Base-by-base conservation (phyloP, 2,888 invertebrate genomes). In the Drosophila flavopinicola region DNA sequence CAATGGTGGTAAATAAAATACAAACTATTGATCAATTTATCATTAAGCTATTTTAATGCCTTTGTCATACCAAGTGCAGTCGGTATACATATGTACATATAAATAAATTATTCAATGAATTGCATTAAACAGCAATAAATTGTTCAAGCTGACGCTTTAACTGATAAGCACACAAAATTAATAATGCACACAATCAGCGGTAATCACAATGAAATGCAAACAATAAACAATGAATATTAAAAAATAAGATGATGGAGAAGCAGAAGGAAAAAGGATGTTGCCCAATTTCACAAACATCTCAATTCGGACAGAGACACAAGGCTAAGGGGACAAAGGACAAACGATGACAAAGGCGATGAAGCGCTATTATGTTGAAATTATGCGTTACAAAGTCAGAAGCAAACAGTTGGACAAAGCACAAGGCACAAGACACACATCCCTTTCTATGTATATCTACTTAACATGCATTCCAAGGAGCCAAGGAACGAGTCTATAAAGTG, bases 311-410 rank as follows among this genome's bases (percentile, higher is more conserved):
- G 6, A 17, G 37, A 25, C n/a, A 38, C 38, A 11, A 32, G 25
- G 7, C 23, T n/a, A n/a, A 37, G 29, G 33, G 32, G 39, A 64
- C 37, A 63, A 63, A 54, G 66, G 42, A 56, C 51, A 42, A 42
- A 52, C 44, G 23, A 45, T 53, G 64, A 37, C 51, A 64, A 30
- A 17, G 47, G 52, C 37, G 78, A 73, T 47, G 57, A 23, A 44
- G 59, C 44, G 59, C 66, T 75, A 83, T 78, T 79, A 73, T 76
- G 83, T 83, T 65, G 65, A 80, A 80, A 79, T 78, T 79, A 79
- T 80, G 74, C 71, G 38, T 56, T 39, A 61, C 79, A 72, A 68
- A 78, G 75, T 76, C 72, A 49, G 48, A 58, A 37, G 56, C 47
- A 57, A 61, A 56, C 59, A 64, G 49, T 49, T 38, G 42, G 32